Evolutionary conservation across 2,113 vertebrate genomes (phyloP).

Genomic region (Propithecus coquereli): DNA sequence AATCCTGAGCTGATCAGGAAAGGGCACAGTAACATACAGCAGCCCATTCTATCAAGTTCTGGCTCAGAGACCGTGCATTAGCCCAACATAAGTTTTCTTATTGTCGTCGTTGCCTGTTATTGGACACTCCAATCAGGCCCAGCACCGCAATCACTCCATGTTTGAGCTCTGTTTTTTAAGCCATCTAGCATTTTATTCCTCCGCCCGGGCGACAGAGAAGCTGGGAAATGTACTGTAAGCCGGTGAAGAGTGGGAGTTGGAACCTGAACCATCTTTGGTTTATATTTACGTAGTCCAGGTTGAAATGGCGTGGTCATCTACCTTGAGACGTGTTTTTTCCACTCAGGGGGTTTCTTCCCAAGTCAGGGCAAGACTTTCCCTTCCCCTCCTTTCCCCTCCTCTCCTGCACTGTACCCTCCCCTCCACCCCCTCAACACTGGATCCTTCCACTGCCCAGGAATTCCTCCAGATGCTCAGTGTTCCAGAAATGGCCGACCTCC

Average conservation of each 20-base stretch:
- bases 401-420: no score
- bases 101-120: rapidly evolving
- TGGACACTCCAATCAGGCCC: rapidly evolving
- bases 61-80: rapidly evolving
- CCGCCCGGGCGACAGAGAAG: background rate
- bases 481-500: background rate
- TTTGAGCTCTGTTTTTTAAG: background rate
- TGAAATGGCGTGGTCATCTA: rapidly evolving
- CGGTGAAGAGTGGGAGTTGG: rapidly evolving
- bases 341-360: background rate
- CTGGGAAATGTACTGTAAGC: rapidly evolving
- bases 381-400: rapidly evolving
- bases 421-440: rapidly evolving
- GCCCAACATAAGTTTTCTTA: background rate
- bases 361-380: background rate
- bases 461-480: background rate
- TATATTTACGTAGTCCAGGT: background rate
- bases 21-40: rapidly evolving
- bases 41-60: background rate
- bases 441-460: background rate
- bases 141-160: rapidly evolving
- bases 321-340: background rate
- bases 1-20: background rate
- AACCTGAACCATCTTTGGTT: background rate
- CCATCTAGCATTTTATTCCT: background rate